These are phyloP conservation scores for Dicaeum eximium DNA, from an alignment of 2,113 vertebrate species.

Conservation along the genomic window DNA sequence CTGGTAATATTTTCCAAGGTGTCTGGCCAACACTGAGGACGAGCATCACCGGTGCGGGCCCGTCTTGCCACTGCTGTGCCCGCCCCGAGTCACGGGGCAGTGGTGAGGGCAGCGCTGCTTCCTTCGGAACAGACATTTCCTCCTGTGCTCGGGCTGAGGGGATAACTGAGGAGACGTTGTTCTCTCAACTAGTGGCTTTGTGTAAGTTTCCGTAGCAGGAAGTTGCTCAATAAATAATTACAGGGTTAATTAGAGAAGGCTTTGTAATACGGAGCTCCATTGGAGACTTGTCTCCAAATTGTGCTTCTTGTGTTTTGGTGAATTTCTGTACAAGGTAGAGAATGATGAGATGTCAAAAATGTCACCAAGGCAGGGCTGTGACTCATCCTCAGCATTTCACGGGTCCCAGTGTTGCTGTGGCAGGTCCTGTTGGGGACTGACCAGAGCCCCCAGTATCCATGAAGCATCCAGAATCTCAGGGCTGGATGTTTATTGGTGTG, in stretches of 20 bases:
- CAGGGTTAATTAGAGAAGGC: background rate
- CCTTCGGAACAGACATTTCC: background rate
- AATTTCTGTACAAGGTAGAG: accelerated
- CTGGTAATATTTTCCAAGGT: background rate
- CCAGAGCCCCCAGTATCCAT: background rate
- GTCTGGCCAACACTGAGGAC: accelerated
- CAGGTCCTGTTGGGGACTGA: accelerated
- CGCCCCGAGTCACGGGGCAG: background rate
- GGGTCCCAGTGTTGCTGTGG: background rate
- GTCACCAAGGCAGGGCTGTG: background rate
- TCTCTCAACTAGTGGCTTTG: slow-evolving; percentile 4
- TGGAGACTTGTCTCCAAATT: background rate
- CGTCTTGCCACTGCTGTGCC: accelerated
- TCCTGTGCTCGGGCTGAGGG: background rate
- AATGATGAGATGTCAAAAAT: accelerated
- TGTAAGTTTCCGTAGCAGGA: slow-evolving; percentile 30
- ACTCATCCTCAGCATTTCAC: accelerated
- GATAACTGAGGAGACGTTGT: background rate
- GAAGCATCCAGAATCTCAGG: background rate
- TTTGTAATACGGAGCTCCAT: background rate
- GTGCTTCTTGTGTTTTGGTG: background rate
- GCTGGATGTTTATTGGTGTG: background rate
- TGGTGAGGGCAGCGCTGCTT: background rate
- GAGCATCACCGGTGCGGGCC: accelerated
- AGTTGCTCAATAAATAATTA: slow-evolving; percentile 46